A percentile compares a stretch with the other conserved stretches of the same genome.
Evolutionary conservation across 2,888 invertebrate genomes (phyloP).

Genomic region (Rhingia rostrata): DNA sequence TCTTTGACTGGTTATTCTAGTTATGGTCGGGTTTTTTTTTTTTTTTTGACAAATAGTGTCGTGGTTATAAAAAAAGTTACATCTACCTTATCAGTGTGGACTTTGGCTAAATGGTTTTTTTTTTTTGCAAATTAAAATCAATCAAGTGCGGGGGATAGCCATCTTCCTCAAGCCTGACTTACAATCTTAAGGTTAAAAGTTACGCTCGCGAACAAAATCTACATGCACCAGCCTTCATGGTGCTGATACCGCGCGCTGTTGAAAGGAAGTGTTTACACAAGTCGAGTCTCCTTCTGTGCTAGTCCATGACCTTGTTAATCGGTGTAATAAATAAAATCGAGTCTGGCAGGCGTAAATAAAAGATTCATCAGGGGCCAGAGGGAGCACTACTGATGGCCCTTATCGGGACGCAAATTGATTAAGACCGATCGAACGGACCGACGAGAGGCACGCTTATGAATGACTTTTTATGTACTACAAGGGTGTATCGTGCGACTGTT

Average conservation of each 20-base stretch:
- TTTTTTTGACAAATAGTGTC: too few species aligned
- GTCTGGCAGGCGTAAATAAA: constrained; percentile 16
- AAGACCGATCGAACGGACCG: background rate
- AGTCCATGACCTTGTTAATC: constrained; percentile 39
- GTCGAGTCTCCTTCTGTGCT: background rate
- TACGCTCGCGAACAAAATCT: too few species aligned
- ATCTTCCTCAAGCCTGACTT: too few species aligned
- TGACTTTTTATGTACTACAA: constrained; percentile 10
- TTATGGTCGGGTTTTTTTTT: background rate
- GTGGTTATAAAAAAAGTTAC: too few species aligned
- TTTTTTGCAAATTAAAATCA: too few species aligned
- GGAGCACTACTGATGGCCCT: background rate
- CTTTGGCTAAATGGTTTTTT: too few species aligned
- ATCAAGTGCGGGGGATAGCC: too few species aligned
- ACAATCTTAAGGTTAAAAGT: too few species aligned
- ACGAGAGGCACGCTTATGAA: constrained; percentile 45
- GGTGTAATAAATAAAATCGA: constrained; percentile 45
- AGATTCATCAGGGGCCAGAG: background rate
- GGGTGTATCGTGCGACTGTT: background rate
- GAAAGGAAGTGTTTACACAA: constrained; percentile 30
- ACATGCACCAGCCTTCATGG: too few species aligned
- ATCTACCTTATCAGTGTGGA: too few species aligned
- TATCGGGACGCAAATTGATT: constrained; percentile 22
- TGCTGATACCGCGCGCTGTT: background rate
- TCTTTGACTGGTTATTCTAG: constrained; percentile 17